Evolutionary conservation across 2,797 vertebrate genomes (phyloP), one percentile per base, ranked within the genome.

Genomic region (Notolepis coatsorum): DNA sequence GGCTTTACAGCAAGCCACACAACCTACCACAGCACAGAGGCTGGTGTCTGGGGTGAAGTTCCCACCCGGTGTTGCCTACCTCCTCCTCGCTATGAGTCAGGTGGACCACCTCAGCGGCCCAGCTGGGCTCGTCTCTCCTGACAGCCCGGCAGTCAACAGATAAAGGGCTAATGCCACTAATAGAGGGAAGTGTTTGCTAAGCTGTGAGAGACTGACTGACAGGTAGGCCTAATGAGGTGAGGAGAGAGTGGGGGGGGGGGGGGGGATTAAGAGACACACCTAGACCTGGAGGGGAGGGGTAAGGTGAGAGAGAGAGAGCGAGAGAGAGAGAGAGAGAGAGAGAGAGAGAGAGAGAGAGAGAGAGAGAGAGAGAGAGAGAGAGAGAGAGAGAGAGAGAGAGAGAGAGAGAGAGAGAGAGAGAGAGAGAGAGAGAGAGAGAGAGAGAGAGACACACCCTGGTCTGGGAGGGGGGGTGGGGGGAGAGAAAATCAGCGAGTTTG

Each of bases 191-290:
- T 83, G 72, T 87, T 88, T 84, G 79, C 79, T 64, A 70, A 81
- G 77, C 71, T 71, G 41, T 75, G 85, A 87, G 71, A 80, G 80
- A 82, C 52, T 81, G 84, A 81, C 68, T 78, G 84, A 85, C 83
- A 81, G 77, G 64, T 78, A 82, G 78, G 77, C 71, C 65, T 87
- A 84, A 89, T 85, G 84, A 86, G 57, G 15, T 43, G 38, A 54
- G 62, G 46, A 69, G 37, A 28, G 12, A 21, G 35, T 33, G 61
- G 25, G 50, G 35, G 71, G 71, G 54, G 43, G 30, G 50, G 37
- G 42, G 15, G 12, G 45, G 9, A 18, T n/a, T 4, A 17, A 2
- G 42, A 52, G 73, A 69, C 82, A 77, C 82, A 71, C 82, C 81
- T 73, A 68, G 61, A 57, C 54, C 31, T 48, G 50, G 61, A 27